Evolutionary conservation across 1,140 invertebrate species (phyloP), one percentile per base, ranked within the genome.

Genomic region (Hyles vespertilio): DNA sequence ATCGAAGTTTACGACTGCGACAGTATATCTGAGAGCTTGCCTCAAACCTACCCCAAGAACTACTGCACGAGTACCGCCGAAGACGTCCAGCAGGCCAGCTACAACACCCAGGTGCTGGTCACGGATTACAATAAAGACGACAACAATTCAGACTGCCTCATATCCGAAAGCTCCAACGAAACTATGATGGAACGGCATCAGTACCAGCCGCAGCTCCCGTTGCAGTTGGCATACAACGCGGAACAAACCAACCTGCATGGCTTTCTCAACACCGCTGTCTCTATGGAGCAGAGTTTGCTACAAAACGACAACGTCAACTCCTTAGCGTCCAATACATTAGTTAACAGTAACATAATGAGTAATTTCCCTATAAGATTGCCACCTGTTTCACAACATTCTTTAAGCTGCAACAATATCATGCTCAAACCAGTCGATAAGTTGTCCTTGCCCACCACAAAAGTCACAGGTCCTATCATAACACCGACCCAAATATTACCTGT

Each of bases 1-100:
- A 85, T 87, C 49, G 84, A 89, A 68, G 80, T 86, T 0, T 87
- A 72, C 40, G 86, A 89, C 54, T 87, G 84, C 65, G 84, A 89
- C 32, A 89, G 83, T 62, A 54, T 84, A 49, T 79, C 81, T 1
- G 84, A 86, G 49, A 74, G 70, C 9, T 61, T 81, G 48, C 63
- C 79, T 8, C 81, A 84, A 32, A 73, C 85, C 50, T 85, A 80
- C 50, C 64, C 79, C 0, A 87, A 84, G 67, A 81, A 64, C 32
- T 88, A 77, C 52, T 82, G 72, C 43, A 74, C 59, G 0, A 67
- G 67, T 3, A 50, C 77, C 0, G 70, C 69, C 0, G 77, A 61
- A 32, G 74, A 74, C 5, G 61, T 60, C 8, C 69, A 72, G 48
- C 63, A 74, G 47, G 22, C 72, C 0, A 66, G 67, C 43, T 87